Evolutionary conservation across 2,888 invertebrate species (phyloP), one percentile per base, ranked within the genome.

Genomic region (Mythimna ferrago): DNA sequence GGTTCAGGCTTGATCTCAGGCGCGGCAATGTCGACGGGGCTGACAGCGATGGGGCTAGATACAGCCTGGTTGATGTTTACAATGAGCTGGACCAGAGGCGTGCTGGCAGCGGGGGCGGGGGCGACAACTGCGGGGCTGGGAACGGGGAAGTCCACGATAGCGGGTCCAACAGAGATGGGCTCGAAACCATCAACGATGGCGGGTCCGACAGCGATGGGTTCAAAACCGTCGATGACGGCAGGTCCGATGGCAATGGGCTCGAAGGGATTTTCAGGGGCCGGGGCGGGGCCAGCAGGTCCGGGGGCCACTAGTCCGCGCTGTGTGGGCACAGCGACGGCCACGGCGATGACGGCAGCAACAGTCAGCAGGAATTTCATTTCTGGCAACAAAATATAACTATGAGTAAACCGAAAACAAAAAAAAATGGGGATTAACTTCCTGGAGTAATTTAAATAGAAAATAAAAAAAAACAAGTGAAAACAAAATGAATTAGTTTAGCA

Each of bases 81-180:
- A 71, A 88, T 88, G 80, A 89, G 89, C 76, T 89, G 88, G 56
- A 88, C 86, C 44, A 89, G 85, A 61, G 88, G 85, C 79, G 82
- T 19, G 60, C 65, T 53, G 62, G 74, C 57, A n/a, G 65, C 70
- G 51, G 73, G 7, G 2, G 19, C 48, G 9, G 57, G 9, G 35
- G 58, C 57, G 16, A 57, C 7, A 2, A 32, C 26, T 1, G 16
- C 70, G 48, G 86, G 85, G 69, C 83, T 62, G 60, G 32, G 64
- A 5, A 32, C 32, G 32, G 32, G 32, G 32, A 32, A 32, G 32
- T 32, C 32, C 1, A 32, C 32, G 32, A 32, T 38, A 38, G 38
- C 38, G 7, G 38, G 38, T 38, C 38, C 38, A 7, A 38, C 38
- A 38, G 85, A 16, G 60, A 77, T 73, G 77, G 89, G 87, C 14